These are phyloP conservation scores for Pycnomerus fuliginosus DNA, from an alignment of 2,888 invertebrate genomes.

Conservation along the genomic window DNA sequence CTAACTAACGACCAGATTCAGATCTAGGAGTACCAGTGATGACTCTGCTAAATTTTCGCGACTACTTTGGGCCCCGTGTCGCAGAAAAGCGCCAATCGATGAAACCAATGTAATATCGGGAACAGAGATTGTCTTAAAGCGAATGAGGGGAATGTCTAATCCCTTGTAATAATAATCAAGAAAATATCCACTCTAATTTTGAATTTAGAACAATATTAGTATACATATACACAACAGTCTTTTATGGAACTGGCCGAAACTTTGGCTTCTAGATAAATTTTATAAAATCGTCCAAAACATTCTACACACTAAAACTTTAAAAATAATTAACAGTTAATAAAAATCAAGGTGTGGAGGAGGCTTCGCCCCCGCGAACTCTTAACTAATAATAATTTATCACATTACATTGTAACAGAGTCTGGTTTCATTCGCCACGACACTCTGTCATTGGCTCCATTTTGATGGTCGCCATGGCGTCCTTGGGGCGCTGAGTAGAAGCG, in stretches of 20 bases:
- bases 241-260: conserved; percentile 66
- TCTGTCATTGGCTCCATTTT: conserved; percentile 72
- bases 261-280: conserved; percentile 53
- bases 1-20: no score
- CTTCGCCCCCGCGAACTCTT: conserved; percentile 8
- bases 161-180: no score
- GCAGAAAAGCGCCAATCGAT: no score
- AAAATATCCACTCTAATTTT: conserved; percentile 50
- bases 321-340: conserved; percentile 42
- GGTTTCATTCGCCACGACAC: conserved; percentile 64
- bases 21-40: no score
- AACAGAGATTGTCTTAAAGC: conserved; percentile 47
- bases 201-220: conserved; percentile 52
- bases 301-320: conserved; percentile 47
- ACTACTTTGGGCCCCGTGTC: no score
- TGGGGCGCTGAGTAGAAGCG: conserved; percentile 51
- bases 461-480: conserved; percentile 62
- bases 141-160: conserved; percentile 46
- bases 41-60: no score
- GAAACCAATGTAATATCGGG: no score
- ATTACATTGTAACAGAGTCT: conserved; percentile 53
- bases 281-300: conserved; percentile 53
- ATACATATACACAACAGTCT: conserved; percentile 71
- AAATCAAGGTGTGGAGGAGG: conserved; percentile 14
- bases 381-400: conserved; percentile 53